A percentile compares a stretch with the other conserved stretches of the same genome.
Conservation (phyloP, 2,113 vertebrate genomes). For the Puffinus mauretanicus region DNA sequence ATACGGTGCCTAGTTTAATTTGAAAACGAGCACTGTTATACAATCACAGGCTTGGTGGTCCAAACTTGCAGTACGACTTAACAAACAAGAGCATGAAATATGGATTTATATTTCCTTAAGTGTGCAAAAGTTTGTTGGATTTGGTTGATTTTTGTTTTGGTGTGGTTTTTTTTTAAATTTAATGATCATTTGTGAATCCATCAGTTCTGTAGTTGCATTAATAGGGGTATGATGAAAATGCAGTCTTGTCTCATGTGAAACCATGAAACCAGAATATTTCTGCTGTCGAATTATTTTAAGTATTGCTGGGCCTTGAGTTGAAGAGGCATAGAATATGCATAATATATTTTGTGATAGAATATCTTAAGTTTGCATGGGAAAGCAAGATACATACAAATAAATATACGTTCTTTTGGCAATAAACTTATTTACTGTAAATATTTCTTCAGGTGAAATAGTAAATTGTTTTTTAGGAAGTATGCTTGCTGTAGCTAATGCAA, state of each 20-base stretch:
- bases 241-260: not conserved
- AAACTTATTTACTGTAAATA: not conserved
- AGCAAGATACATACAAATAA: not conserved
- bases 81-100: not conserved
- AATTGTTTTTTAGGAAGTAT: not conserved
- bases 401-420: not conserved
- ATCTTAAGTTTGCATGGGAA: not conserved
- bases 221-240: not conserved
- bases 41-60: not conserved
- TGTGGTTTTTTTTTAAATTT: not conserved
- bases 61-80: not conserved
- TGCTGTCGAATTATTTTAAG: not conserved
- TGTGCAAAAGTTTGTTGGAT: not conserved
- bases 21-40: not conserved
- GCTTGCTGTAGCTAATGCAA: not conserved
- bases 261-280: not conserved
- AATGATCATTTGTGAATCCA: not conserved
- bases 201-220: not conserved
- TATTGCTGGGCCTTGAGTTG: not conserved
- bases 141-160: not conserved
- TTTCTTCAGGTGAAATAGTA: not conserved
- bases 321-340: not conserved
- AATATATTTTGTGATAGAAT: not conserved
- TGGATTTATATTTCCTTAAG: not conserved
- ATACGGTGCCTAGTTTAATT: not conserved